A percentile compares a stretch with the other conserved stretches of the same genome.
Conservation (phyloP, 2,113 vertebrate species). For the Montifringilla adamsi region DNA sequence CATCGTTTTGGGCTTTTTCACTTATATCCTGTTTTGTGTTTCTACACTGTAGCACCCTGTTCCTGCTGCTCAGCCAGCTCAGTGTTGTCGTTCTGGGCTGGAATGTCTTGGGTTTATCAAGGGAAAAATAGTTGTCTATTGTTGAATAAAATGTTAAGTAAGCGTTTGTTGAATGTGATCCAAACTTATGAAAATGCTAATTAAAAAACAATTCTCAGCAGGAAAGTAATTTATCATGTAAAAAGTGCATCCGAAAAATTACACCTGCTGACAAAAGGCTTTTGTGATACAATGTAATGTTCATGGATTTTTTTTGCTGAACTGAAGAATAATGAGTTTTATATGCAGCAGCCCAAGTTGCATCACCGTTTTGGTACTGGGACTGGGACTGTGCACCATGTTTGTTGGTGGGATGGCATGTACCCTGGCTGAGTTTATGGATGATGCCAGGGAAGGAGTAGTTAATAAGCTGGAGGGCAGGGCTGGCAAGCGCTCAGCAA, state of each 20-base stretch:
- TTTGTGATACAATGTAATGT: not conserved
- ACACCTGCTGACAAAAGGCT: not conserved
- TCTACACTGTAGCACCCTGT: not conserved
- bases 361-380: not conserved
- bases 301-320: not conserved
- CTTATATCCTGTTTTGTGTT: not conserved
- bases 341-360: not conserved
- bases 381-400: rapidly evolving
- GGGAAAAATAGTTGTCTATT: not conserved
- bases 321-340: not conserved
- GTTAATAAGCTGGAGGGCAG: not conserved
- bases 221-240: not conserved
- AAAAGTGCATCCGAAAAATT: not conserved
- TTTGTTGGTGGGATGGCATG: not conserved
- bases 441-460: not conserved
- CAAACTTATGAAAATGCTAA: conserved; percentile 2
- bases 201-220: not conserved
- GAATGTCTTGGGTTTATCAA: not conserved
- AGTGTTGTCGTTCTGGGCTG: not conserved
- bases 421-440: not conserved
- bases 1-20: not conserved
- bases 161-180: not conserved
- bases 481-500: not conserved
- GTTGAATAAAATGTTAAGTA: conserved; percentile 13
- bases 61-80: not conserved